Evolutionary conservation across 2,888 invertebrate species (phyloP).

Genomic region (Plebejus argus): DNA sequence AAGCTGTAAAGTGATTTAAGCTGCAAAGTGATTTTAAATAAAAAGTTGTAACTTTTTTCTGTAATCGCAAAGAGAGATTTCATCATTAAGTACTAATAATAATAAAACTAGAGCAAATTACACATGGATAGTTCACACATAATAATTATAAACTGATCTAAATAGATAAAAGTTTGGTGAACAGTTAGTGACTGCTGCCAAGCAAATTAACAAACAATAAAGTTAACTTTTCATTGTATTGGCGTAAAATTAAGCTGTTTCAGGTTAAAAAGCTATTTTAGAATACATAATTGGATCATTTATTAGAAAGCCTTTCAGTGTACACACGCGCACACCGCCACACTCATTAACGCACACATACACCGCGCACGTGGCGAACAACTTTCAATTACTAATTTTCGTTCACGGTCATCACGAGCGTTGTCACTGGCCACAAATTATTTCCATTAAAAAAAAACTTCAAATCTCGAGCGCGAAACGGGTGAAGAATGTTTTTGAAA

Average conservation of each 20-base stretch:
- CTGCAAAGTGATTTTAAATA: no score
- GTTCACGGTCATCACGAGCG: slow-evolving; percentile 53
- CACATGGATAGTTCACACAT: no score
- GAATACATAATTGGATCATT: neutral
- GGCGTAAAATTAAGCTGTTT: neutral
- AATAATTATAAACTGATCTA: neutral
- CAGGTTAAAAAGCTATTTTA: neutral
- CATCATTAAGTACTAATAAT: no score
- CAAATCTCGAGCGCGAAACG: slow-evolving; percentile 63
- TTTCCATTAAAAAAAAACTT: slow-evolving; percentile 49
- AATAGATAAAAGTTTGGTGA: neutral
- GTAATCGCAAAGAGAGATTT: neutral
- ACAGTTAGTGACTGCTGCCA: neutral
- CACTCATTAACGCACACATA: slow-evolving; percentile 76
- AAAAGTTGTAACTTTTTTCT: neutral
- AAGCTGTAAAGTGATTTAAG: no score
- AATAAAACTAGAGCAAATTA: no score
- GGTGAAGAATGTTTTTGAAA: slow-evolving; percentile 65
- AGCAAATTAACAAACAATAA: neutral
- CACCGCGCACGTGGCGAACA: slow-evolving; percentile 67
- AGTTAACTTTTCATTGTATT: neutral
- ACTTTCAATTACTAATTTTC: slow-evolving; percentile 44
- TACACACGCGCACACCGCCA: slow-evolving; percentile 64
- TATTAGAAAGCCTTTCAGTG: slow-evolving; percentile 41
- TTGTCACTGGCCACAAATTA: slow-evolving; percentile 42